These are phyloP conservation scores for Eilema depressum DNA, from an alignment of 2,888 invertebrate genomes.

Conservation along the genomic window DNA sequence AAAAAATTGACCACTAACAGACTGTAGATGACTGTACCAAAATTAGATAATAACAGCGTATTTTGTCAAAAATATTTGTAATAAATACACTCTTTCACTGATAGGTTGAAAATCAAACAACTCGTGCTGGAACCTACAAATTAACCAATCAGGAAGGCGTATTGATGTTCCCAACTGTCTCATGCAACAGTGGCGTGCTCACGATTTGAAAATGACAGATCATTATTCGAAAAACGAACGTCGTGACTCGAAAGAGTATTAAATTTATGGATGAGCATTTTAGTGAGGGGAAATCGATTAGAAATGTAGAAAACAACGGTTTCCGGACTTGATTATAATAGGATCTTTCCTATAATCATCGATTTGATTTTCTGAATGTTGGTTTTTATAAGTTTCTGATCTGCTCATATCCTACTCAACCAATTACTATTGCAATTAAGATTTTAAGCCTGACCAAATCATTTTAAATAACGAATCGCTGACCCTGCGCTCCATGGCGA, in stretches of 20 bases:
- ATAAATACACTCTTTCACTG: constrained; percentile 22
- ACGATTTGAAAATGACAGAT: constrained; percentile 45
- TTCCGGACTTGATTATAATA: neutral
- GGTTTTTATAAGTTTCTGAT: too few species aligned
- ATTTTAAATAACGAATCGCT: too few species aligned
- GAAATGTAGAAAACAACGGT: constrained; percentile 7
- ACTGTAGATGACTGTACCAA: too few species aligned
- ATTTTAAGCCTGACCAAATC: too few species aligned
- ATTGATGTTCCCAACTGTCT: constrained; percentile 32
- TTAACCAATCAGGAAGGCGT: constrained; percentile 58
- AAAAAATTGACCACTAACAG: too few species aligned
- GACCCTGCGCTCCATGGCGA: too few species aligned
- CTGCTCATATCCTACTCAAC: too few species aligned
- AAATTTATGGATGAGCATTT: constrained; percentile 16
- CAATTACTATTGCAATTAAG: too few species aligned
- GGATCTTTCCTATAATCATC: neutral
- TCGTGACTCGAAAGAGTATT: constrained; percentile 40
- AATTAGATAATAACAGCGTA: too few species aligned
- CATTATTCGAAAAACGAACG: constrained; percentile 41
- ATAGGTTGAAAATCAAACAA: constrained; percentile 41
- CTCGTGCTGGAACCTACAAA: constrained; percentile 49
- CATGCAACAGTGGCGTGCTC: constrained; percentile 38
- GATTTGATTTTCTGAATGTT: too few species aligned
- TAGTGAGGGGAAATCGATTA: constrained; percentile 29
- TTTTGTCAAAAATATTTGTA: too few species aligned